Conservation (phyloP, 23 tunicate genomes). For the Diplosoma virens region DNA sequence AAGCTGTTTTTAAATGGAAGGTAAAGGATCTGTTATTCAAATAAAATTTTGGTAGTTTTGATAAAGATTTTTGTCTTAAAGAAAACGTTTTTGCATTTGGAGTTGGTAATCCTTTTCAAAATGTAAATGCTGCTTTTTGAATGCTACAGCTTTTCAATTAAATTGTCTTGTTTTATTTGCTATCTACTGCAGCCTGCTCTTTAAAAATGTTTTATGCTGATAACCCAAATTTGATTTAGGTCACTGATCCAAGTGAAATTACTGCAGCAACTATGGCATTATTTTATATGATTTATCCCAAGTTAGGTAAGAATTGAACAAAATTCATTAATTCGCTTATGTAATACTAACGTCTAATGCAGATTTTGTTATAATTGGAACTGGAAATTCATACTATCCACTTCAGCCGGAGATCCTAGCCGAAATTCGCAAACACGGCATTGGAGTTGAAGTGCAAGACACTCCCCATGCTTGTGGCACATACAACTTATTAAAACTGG, state of each 20-base stretch:
- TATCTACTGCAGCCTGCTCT: too few species aligned
- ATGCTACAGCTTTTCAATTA: too few species aligned
- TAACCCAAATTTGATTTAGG: conserved; percentile 35
- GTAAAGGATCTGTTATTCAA: conserved; percentile 18
- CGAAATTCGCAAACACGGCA: conserved; percentile 36
- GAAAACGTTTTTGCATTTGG: too few species aligned
- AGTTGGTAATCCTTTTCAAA: too few species aligned
- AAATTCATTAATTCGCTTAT: background rate
- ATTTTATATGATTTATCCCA: conserved; percentile 55
- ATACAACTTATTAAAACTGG: conserved; percentile 45
- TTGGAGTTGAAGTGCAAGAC: conserved; percentile 62
- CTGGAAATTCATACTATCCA: conserved; percentile 42
- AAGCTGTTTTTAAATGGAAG: conserved; percentile 66
- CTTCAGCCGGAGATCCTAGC: conserved; percentile 22
- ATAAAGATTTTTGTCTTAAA: too few species aligned
- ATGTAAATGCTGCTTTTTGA: too few species aligned
- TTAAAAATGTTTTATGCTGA: too few species aligned
- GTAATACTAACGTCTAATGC: background rate
- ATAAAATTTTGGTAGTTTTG: too few species aligned
- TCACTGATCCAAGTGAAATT: conserved; percentile 31
- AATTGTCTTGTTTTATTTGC: too few species aligned
- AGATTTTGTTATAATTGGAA: conserved; percentile 70
- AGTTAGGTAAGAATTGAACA: conserved; percentile 49
- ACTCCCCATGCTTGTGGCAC: conserved; percentile 80
- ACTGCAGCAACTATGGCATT: conserved; percentile 48